phyloP scores from a whole-genome alignment of 2,888 invertebrate genomes.

The Pollenia griseotomentosa region DNA sequence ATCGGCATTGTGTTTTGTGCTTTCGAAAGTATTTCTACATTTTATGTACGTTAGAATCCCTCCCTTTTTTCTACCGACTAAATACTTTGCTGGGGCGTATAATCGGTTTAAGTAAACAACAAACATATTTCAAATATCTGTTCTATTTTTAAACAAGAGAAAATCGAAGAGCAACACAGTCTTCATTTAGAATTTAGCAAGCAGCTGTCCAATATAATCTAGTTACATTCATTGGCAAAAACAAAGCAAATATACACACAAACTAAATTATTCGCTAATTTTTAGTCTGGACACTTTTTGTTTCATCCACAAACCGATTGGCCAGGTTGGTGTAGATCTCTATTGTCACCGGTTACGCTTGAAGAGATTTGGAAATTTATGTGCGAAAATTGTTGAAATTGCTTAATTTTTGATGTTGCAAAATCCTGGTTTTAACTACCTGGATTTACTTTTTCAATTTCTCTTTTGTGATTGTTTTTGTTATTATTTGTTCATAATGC shows the following conservation, averaged over 20 bases:
- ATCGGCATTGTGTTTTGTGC: constrained; percentile 11
- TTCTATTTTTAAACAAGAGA: not conserved
- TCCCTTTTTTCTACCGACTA: constrained; percentile 7
- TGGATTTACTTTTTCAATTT: not conserved
- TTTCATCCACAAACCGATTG: constrained; percentile 7
- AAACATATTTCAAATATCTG: constrained; percentile 45
- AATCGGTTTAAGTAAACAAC: constrained; percentile 44
- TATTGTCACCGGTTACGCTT: constrained; percentile 40
- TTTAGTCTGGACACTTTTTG: not conserved
- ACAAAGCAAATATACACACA: not conserved
- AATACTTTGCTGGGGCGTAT: constrained; percentile 25
- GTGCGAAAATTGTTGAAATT: constrained; percentile 29
- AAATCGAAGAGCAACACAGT: not conserved
- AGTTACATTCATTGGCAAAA: too few relatives aligned
- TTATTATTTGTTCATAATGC: not conserved
- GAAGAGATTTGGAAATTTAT: constrained; percentile 23
- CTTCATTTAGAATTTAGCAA: not conserved
- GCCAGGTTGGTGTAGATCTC: too few relatives aligned
- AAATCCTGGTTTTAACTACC: constrained; percentile 1
- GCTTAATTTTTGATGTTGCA: constrained; percentile 25
- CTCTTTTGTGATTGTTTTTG: not conserved
- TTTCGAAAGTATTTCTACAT: not conserved
- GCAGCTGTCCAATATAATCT: constrained; percentile 4
- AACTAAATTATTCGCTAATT: not conserved
- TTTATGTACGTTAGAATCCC: not conserved